Conservation (phyloP, 23 tunicate species). For the Trididemnum nubilum region DNA sequence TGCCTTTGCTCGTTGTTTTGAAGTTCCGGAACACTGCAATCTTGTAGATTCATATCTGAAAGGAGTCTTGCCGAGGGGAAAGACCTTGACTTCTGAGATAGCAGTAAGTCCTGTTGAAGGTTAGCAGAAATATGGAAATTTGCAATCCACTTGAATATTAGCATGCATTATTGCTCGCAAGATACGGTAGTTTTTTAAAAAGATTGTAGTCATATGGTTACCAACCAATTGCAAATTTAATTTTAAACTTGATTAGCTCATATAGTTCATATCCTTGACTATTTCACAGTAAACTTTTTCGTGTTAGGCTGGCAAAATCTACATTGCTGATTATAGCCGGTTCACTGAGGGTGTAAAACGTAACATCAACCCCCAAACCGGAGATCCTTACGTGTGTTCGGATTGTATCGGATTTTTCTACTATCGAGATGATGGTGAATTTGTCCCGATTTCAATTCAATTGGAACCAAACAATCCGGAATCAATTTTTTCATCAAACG, state of each 20-base stretch:
- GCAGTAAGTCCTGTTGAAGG: no score
- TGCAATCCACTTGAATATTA: not conserved
- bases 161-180: no score
- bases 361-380: slow-evolving; percentile 27
- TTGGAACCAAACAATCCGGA: slow-evolving; percentile 36
- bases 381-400: slow-evolving; percentile 11
- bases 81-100: slow-evolving; percentile 29
- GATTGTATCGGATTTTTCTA: slow-evolving; percentile 38
- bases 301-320: slow-evolving; percentile 46
- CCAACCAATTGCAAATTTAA: no score
- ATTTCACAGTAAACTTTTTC: no score
- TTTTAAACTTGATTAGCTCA: no score
- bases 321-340: slow-evolving; percentile 51
- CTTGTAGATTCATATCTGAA: slow-evolving; percentile 32
- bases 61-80: not conserved
- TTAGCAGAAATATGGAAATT: not conserved
- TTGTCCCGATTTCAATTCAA: slow-evolving; percentile 56
- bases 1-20: slow-evolving; percentile 21
- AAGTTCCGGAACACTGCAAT: slow-evolving; percentile 24
- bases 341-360: slow-evolving; percentile 26
- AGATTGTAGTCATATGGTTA: no score
- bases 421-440: slow-evolving; percentile 16
- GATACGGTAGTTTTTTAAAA: no score
- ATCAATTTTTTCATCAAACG: slow-evolving; percentile 43
- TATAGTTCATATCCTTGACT: no score